Evolutionary conservation across 2,113 vertebrate genomes (phyloP).

Genomic region (Tretioscincus oriximinensis): DNA sequence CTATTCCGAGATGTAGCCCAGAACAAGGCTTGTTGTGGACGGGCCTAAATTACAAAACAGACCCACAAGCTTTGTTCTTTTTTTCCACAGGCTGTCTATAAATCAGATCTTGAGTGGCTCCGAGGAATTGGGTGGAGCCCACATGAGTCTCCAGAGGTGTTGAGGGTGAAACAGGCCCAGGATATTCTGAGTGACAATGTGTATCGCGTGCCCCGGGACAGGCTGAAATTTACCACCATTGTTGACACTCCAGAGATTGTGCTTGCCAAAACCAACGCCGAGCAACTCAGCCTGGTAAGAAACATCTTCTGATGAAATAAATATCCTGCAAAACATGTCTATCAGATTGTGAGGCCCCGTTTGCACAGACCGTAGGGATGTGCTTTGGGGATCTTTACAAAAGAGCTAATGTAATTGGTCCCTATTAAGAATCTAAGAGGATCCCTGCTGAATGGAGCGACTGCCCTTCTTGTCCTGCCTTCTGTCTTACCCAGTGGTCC

Average conservation of each 20-base stretch:
- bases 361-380: neutral
- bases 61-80: neutral
- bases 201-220: slow-evolving; percentile 86
- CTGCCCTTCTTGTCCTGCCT: no score
- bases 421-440: no score
- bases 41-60: no score
- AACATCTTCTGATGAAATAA: neutral
- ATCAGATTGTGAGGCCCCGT: slow-evolving; percentile 10
- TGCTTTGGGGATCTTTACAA: no score
- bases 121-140: slow-evolving; percentile 93
- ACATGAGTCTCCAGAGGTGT: slow-evolving; percentile 80
- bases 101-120: slow-evolving; percentile 91
- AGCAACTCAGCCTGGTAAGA: slow-evolving; percentile 86
- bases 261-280: slow-evolving; percentile 87
- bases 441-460: no score
- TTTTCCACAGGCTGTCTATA: slow-evolving; percentile 83
- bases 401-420: no score
- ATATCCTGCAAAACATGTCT: neutral
- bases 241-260: slow-evolving; percentile 85
- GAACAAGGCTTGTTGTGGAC: no score
- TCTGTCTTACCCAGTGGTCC: no score
- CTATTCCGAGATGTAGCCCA: no score
- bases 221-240: slow-evolving; percentile 85
- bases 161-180: slow-evolving; percentile 88
- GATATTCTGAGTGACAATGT: slow-evolving; percentile 84